Percentiles rank a stretch among this genome's conserved stretches.
phyloP scores from a whole-genome alignment of 2,888 invertebrate species.

The Chloroclysta siterata region DNA sequence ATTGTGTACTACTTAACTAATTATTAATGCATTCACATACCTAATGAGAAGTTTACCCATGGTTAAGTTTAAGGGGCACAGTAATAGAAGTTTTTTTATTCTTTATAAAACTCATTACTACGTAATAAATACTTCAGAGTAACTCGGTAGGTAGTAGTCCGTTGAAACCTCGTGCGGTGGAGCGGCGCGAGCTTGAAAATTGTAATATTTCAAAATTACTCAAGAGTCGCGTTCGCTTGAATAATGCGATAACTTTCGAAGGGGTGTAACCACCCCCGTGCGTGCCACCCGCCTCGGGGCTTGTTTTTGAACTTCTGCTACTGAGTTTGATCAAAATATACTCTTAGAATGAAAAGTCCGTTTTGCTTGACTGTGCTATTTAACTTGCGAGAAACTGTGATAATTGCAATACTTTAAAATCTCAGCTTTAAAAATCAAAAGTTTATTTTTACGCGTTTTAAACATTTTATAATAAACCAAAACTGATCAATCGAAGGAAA shows the following conservation, averaged over 20 bases:
- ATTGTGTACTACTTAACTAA: too few species aligned
- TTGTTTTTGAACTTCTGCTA: constrained; percentile 81
- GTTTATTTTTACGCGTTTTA: not conserved
- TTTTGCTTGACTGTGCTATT: constrained; percentile 55
- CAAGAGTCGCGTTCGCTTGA: constrained; percentile 84
- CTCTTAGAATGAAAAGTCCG: constrained; percentile 59
- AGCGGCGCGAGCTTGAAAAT: constrained; percentile 72
- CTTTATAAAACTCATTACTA: constrained; percentile 41
- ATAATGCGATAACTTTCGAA: constrained; percentile 81
- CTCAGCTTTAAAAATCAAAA: not conserved
- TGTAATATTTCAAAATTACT: constrained; percentile 86
- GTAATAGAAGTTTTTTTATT: not conserved
- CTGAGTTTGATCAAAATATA: constrained; percentile 81
- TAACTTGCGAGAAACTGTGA: constrained; percentile 2
- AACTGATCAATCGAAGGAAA: too few species aligned
- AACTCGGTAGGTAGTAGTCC: constrained; percentile 59
- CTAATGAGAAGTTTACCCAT: not conserved
- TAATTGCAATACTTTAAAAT: not conserved
- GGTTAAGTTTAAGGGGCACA: not conserved
- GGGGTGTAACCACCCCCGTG: constrained; percentile 65
- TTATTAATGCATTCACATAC: not conserved
- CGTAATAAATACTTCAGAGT: constrained; percentile 44
- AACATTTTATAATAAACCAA: too few species aligned
- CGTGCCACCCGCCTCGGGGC: constrained; percentile 71
- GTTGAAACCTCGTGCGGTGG: constrained; percentile 64